Conservation (phyloP, 2,113 vertebrate species). For the Oreotrochilus melanogaster region DNA sequence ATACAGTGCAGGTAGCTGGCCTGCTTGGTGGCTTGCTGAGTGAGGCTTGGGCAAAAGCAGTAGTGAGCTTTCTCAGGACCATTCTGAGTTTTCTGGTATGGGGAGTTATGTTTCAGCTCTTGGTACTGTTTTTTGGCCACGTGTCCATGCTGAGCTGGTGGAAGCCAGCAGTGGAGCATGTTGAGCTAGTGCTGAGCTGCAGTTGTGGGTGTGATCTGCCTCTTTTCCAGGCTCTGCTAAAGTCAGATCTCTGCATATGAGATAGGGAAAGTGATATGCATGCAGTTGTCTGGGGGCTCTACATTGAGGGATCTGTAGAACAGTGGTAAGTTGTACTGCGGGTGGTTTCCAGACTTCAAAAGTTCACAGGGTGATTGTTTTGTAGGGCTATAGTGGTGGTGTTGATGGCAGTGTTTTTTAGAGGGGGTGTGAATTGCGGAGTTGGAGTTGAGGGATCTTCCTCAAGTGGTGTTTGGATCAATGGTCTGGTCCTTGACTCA, state of each 20-base stretch:
- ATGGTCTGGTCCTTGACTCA: accelerated
- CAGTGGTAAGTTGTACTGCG: accelerated
- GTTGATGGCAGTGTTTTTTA: neutral
- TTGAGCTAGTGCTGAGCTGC: neutral
- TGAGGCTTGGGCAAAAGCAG: neutral
- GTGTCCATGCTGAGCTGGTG: neutral
- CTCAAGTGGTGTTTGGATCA: neutral
- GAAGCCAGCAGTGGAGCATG: neutral
- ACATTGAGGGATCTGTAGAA: neutral
- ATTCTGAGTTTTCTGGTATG: neutral
- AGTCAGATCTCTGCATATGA: neutral
- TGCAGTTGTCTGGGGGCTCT: neutral
- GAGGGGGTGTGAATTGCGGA: neutral
- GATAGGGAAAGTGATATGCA: neutral
- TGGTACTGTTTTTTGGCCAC: neutral
- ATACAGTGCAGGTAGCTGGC: neutral
- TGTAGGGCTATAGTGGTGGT: neutral
- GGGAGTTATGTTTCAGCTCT: neutral
- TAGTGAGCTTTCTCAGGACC: neutral
- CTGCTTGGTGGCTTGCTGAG: neutral
- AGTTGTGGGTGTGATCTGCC: neutral
- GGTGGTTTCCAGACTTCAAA: neutral
- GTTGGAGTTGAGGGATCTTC: neutral
- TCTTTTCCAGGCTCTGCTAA: neutral
- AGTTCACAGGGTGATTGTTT: neutral